phyloP scores from a whole-genome alignment of 2,113 vertebrate genomes.

The Myxocyprinus asiaticus region DNA sequence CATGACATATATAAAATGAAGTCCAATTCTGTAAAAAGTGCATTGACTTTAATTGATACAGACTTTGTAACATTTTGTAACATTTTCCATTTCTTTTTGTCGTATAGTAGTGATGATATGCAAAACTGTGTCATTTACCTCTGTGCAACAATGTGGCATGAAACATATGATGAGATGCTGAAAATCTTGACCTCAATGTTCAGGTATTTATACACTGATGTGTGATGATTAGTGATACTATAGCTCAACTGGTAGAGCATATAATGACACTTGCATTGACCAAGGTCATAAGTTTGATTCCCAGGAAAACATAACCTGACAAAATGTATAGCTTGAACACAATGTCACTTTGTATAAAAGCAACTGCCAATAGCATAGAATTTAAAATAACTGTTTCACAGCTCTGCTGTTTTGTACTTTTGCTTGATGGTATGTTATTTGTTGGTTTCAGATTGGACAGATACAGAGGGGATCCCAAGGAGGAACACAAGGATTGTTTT shows the following conservation, averaged over 20 bases:
- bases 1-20: not conserved
- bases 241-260: no score
- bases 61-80: no score
- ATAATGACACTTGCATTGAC: no score
- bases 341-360: no score
- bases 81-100: not conserved
- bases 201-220: slow-evolving; percentile 62
- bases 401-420: not conserved
- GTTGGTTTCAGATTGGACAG: slow-evolving; percentile 72
- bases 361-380: no score
- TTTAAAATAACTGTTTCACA: not conserved
- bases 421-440: not conserved
- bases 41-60: no score
- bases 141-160: slow-evolving; percentile 84
- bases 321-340: no score
- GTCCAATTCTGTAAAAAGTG: no score
- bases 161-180: slow-evolving; percentile 81
- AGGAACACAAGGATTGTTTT: slow-evolving; percentile 74
- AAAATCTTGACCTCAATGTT: slow-evolving; percentile 83
- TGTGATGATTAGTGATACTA: no score
- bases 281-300: no score
- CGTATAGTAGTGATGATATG: slow-evolving; percentile 43
- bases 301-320: no score
- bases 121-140: slow-evolving; percentile 76
- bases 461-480: slow-evolving; percentile 74